Evolutionary conservation across 2,797 vertebrate species (phyloP), one percentile per base, ranked within the genome.

Genomic region (Uromys caudimaculatus): DNA sequence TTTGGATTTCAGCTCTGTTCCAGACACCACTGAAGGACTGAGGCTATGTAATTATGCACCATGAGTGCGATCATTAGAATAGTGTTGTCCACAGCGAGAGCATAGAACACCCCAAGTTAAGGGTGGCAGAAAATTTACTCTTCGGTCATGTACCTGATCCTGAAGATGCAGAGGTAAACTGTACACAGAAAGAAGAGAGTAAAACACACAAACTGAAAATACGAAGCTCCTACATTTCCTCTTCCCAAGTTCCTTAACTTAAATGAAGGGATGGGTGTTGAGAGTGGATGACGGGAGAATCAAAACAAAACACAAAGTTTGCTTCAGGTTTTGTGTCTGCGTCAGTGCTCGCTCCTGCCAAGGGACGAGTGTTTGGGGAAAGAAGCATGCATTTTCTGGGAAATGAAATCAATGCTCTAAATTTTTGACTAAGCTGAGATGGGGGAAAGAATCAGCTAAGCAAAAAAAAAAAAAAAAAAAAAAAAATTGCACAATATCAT

Each of bases 371-470:
- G 76, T 67, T 35, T 64, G 92, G 76, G 50, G 93, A 91, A 89
- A 92, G 32, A 91, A 87, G 67, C 27, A 4, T 91, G 69, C 83
- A 44, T 71, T 95, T 97, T 95, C 95, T 95, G 75, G 86, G 83
- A 97, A 97, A 90, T 92, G 76, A 93, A 90, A 76, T 67, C 52
- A 95, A 76, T 52, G 56, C 6, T 56, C 38, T 83, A 82, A 62
- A 56, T 92, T 93, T 92, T 93, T 95, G 35, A 91, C 69, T 52
- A 41, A 93, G 60, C 64, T 82, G 86, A 93, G 67, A 83, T 41
- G 75, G 83, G 23, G 29, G 54, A 54, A 85, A 67, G 82, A 84
- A 64, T 56, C 16, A 44, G 93, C 77, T 89, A 83, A 1, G 32
- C 35, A 77, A 89, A n/a, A 86, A 81, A 69, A 82, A 89, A 62